These are phyloP conservation scores for Drepana falcataria DNA, from an alignment of 2,888 invertebrate species.

Conservation along the genomic window DNA sequence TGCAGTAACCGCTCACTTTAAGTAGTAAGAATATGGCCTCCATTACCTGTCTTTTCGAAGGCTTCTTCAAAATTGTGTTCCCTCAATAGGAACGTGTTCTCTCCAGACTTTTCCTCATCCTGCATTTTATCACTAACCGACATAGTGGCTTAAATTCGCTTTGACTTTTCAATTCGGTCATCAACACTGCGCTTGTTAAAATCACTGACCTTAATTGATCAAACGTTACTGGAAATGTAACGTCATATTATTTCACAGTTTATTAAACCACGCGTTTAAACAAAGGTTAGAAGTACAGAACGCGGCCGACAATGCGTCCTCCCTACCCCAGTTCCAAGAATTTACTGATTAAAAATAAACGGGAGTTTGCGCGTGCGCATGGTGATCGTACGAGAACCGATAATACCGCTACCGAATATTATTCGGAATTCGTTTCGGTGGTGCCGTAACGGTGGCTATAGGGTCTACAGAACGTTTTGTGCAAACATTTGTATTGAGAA, in stretches of 20 bases:
- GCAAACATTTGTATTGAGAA: too few relatives aligned
- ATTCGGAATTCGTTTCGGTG: too few relatives aligned
- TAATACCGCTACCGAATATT: too few relatives aligned
- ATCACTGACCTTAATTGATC: too few relatives aligned
- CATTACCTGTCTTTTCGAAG: slow-evolving; percentile 61
- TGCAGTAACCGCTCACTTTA: too few relatives aligned
- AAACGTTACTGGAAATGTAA: background rate
- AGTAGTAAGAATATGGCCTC: too few relatives aligned
- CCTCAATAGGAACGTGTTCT: slow-evolving; percentile 13
- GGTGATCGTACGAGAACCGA: background rate
- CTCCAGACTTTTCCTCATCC: slow-evolving; percentile 20
- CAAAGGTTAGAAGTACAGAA: background rate
- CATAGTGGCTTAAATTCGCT: background rate
- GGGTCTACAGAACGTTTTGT: too few relatives aligned
- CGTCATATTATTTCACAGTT: too few relatives aligned
- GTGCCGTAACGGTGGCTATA: too few relatives aligned
- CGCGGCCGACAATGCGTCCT: background rate
- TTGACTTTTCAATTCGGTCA: background rate
- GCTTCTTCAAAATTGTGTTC: slow-evolving; percentile 65
- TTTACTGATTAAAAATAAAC: background rate
- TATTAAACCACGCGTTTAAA: background rate
- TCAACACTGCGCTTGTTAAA: background rate
- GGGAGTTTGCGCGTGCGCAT: background rate
- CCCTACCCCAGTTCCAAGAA: background rate
- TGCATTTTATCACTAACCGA: slow-evolving; percentile 35